These are phyloP conservation scores for Coelopa frigida DNA, from an alignment of 1,140 invertebrate genomes.

Conservation along the genomic window DNA sequence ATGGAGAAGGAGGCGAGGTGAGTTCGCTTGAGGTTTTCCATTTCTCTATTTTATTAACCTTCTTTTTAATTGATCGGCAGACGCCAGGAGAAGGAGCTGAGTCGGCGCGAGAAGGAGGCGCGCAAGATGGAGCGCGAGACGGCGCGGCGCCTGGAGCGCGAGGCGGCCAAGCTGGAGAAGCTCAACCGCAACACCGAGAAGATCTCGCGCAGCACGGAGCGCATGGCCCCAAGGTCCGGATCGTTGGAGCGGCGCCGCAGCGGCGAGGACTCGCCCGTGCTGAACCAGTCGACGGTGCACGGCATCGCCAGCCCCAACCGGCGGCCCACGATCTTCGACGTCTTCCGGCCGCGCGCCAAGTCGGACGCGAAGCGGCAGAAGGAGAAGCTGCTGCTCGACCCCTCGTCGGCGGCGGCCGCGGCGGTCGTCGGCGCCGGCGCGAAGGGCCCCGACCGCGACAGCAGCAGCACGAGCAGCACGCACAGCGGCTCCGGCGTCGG, in stretches of 20 bases:
- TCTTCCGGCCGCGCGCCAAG: constrained; percentile 73
- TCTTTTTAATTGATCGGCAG: constrained; percentile 12
- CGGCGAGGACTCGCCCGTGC: constrained; percentile 47
- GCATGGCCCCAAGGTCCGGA: constrained; percentile 33
- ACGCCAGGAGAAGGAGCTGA: constrained; percentile 38
- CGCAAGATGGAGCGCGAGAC: constrained; percentile 40
- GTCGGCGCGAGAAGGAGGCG: constrained; percentile 39
- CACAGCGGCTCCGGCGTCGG: constrained; percentile 40
- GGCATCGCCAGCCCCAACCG: constrained; percentile 59
- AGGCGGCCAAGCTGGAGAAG: constrained; percentile 42
- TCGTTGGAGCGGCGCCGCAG: constrained; percentile 52
- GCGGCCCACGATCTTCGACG: constrained; percentile 72
- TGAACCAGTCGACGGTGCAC: constrained; percentile 45
- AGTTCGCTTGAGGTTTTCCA: constrained; percentile 8
- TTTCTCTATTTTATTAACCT: neutral
- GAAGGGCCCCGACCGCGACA: constrained; percentile 30
- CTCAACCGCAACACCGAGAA: constrained; percentile 41
- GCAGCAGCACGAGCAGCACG: constrained; percentile 42
- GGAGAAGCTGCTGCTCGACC: constrained; percentile 37
- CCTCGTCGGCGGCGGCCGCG: constrained; percentile 23
- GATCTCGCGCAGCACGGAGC: constrained; percentile 43
- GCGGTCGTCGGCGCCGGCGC: constrained; percentile 23
- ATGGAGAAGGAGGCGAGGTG: constrained; percentile 42
- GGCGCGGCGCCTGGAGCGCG: constrained; percentile 34
- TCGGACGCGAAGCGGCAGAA: constrained; percentile 63